Conservation (phyloP, 2,888 invertebrate genomes). For the Sicus ferrugineus region DNA sequence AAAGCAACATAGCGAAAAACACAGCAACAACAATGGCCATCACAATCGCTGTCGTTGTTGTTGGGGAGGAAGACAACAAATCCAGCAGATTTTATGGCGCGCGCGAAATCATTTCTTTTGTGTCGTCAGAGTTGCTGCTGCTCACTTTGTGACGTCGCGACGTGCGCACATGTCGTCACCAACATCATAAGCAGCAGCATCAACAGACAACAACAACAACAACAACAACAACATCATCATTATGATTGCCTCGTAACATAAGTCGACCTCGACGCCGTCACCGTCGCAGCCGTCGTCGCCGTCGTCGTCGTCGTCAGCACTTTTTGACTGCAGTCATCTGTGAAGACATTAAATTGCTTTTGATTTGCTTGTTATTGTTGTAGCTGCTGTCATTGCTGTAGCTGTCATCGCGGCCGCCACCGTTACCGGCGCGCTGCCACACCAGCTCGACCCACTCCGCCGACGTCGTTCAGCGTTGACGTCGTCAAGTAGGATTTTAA, state of each 20-base stretch:
- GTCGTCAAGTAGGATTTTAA: constrained; percentile 44
- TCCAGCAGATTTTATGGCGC: constrained; percentile 27
- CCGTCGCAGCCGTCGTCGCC: constrained; percentile 12
- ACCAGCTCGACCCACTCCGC: background rate
- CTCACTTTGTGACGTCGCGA: constrained; percentile 29
- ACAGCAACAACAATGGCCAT: constrained; percentile 17
- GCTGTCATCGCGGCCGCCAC: constrained; percentile 26
- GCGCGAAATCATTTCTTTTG: constrained; percentile 37
- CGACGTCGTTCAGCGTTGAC: constrained; percentile 36
- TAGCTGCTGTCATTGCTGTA: constrained; percentile 32
- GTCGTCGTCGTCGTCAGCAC: constrained; percentile 20
- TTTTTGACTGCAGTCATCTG: constrained; percentile 35
- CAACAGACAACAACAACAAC: constrained; percentile 1
- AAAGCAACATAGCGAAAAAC: constrained; percentile 23
- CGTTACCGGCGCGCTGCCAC: too few relatives aligned
- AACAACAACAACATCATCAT: constrained; percentile 22
- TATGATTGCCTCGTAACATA: constrained; percentile 9
- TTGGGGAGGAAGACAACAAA: constrained; percentile 22
- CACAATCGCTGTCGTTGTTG: too few relatives aligned
- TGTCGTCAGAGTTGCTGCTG: constrained; percentile 35
- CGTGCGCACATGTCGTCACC: constrained; percentile 34
- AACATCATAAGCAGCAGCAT: constrained; percentile 20
- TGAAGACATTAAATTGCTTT: constrained; percentile 38
- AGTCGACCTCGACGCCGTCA: constrained; percentile 19
- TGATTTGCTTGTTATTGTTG: constrained; percentile 34